Percentiles rank a stretch among this genome's conserved stretches.
Conservation (phyloP, 2,113 vertebrate species). For the Tylochromis polylepis region DNA sequence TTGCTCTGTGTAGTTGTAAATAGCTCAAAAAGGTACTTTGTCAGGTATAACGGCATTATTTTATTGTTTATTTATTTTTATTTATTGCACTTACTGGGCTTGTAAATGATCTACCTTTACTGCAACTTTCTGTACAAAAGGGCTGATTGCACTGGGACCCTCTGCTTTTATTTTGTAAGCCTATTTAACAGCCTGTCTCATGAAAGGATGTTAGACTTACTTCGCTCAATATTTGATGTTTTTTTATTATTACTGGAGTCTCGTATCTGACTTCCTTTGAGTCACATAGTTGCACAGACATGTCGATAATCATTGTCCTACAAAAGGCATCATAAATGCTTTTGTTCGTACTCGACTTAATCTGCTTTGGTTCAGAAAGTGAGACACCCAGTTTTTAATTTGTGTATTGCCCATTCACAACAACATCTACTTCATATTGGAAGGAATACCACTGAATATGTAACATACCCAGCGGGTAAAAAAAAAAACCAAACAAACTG, state of each 20-base stretch:
- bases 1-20: not conserved
- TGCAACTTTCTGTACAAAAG: not conserved
- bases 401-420: not conserved
- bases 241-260: not conserved
- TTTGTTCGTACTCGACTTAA: rapidly evolving
- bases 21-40: not conserved
- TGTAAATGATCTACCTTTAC: not conserved
- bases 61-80: not conserved
- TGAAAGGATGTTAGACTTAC: rapidly evolving
- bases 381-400: not conserved
- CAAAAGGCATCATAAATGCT: not conserved
- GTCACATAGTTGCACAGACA: not conserved
- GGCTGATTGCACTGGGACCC: conserved; percentile 13
- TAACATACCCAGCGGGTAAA: rapidly evolving
- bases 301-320: not conserved
- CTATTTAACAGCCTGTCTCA: not conserved
- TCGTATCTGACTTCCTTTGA: rapidly evolving
- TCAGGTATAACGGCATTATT: not conserved
- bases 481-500: not conserved
- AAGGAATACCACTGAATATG: not conserved
- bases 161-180: not conserved
- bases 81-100: not conserved
- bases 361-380: not conserved
- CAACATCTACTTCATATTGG: not conserved
- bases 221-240: not conserved